Percentiles rank a stretch among this genome's conserved stretches.
Evolutionary conservation across 2,888 invertebrate genomes (phyloP).

Genomic region (Lottia scabra): DNA sequence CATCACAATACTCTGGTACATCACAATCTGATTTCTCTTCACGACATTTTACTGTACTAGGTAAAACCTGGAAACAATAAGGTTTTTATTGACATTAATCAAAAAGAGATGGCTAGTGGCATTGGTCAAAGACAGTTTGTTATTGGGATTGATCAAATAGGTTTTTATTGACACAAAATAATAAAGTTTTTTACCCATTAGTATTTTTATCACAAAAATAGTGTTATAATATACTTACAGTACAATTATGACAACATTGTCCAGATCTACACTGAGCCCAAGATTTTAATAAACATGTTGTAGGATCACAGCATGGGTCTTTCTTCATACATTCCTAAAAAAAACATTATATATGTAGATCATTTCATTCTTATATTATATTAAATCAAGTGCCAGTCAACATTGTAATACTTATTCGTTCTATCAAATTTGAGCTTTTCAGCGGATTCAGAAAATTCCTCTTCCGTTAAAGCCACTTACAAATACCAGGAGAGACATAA

Average conservation of each 20-base stretch:
- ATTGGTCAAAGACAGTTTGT: no score
- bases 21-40: conserved; percentile 93
- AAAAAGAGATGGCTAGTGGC: not conserved
- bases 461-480: no score
- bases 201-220: not conserved
- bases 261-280: conserved; percentile 95
- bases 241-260: conserved; percentile 91
- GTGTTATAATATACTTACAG: conserved; percentile 74
- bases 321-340: conserved; percentile 80
- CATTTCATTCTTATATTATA: no score
- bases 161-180: no score
- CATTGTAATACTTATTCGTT: no score
- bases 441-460: no score
- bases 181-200: not conserved
- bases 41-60: conserved; percentile 77
- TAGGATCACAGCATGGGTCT: conserved; percentile 97
- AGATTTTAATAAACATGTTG: conserved; percentile 92
- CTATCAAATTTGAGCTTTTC: no score
- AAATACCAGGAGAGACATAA: no score
- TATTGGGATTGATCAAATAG: no score
- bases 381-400: no score
- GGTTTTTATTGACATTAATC: not conserved
- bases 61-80: conserved; percentile 46
- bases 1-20: conserved; percentile 93
- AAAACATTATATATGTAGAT: not conserved